Evolutionary conservation across 2,113 vertebrate species (phyloP), one percentile per base, ranked within the genome.

Genomic region (Cyanoramphus novaezelandiae): DNA sequence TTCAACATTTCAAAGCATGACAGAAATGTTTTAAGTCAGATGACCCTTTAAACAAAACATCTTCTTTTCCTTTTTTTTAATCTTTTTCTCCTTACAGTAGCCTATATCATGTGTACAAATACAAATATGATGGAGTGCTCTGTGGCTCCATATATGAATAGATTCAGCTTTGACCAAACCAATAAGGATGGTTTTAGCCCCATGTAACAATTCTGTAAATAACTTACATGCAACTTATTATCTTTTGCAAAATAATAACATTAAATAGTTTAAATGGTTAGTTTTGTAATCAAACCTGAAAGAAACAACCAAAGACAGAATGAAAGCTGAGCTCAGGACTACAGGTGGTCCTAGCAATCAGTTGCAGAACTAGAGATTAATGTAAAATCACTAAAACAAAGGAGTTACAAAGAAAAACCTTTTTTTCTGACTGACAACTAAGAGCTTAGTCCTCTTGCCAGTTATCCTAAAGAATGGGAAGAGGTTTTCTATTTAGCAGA

Each of bases 1-100:
- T 95, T 86, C 93, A 95, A 37, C 69, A 64, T 90, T 95, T 97
- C 91, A 94, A 74, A 93, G 44, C 50, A 71, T 78, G 88, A 94
- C 93, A 97, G 68, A 93, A 96, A 95, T 3, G 23, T 39, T 86
- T 83, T 64, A 93, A 59, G 88, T 92, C 85, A 96, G 64, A 95
- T 81, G 24, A 93, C 43, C 39, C 55, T 77, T 70, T 49, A 67
- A 88, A 90, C 35, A 90, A 95, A 89, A 64, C 0, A 5, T 47
- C 39, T 69, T 83, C 2, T 7, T 13, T 68, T 57, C 18, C 8
- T 3, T 24, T 13, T 29, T 53, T 37, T 21, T 16, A 27, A 27
- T 37, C 33, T 59, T 49, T 63, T 69, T 39, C 86, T 59, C 6
- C 47, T 63, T 64, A 29, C 25, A 67, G 59, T 29, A 59, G 41